Base-by-base conservation (phyloP, 2,113 vertebrate genomes). In the Epinephelus lanceolatus region DNA sequence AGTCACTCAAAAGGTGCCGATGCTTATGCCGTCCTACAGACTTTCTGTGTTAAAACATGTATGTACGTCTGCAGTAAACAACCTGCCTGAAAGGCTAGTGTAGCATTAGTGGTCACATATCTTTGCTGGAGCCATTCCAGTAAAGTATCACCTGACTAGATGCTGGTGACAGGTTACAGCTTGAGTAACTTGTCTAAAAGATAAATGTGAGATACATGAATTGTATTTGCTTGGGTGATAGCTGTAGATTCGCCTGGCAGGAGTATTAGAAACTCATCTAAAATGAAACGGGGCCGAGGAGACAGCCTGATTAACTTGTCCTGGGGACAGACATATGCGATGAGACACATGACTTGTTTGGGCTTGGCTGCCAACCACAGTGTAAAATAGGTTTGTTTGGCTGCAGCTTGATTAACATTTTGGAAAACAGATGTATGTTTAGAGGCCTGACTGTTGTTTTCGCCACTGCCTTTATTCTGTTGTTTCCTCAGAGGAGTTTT, bases 291-390 rank as follows among this genome's bases (percentile, higher is more conserved):
- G 62, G 68, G 49, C 75, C 27, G 78, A 84, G 76, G 21, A 88
- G 75, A 88, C 85, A 81, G 77, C 52, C 85, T 84, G 83, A 92
- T 92, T 90, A 91, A 88, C 80, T 81, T 83, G 78, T 90, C 88
- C 84, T 61, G 70, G 63, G 76, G 82, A 85, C 69, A 90, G 80
- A 88, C 90, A 89, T 89, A 87, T 90, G 84, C 55, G 47, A 87
- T 67, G 14, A 83, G 79, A 83, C 12, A 51, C 76, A 81, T 80
- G 67, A 73, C 76, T 83, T 78, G 87, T 82, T 88, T 80, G 27
- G 73, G 42, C 49, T 83, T 0, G 45, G 80, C 84, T 79, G 76
- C 81, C 83, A 82, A 33, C 62, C 45, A 18, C 77, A 63, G 65
- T 80, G 60, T 84, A 56, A 80, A 90, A 87, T 72, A 13, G 53